Conservation (phyloP, 2,797 vertebrate species). For the Allenopithecus nigroviridis region DNA sequence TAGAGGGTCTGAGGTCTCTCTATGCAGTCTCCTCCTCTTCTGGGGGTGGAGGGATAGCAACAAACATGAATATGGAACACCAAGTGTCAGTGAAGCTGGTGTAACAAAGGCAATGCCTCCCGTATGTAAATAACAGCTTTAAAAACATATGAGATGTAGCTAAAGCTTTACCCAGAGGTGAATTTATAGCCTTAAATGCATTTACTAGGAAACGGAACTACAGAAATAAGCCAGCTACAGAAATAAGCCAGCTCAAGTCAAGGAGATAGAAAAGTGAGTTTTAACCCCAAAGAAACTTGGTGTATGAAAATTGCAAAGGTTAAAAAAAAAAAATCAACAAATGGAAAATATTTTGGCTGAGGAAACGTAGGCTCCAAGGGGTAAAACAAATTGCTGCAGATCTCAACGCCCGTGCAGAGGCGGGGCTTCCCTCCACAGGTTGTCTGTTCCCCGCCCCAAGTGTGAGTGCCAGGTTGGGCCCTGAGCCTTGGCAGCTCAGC, state of each 20-base stretch:
- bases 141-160: background rate
- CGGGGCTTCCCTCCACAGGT: fast-evolving
- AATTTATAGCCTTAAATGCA: constrained; percentile 39
- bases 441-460: background rate
- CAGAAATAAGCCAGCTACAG: background rate
- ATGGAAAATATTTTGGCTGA: background rate
- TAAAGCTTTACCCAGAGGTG: constrained; percentile 62
- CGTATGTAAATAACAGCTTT: background rate
- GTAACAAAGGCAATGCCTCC: background rate
- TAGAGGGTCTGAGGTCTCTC: background rate
- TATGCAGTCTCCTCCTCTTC: background rate
- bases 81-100: background rate
- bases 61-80: background rate
- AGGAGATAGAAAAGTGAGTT: background rate
- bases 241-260: background rate
- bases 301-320: background rate
- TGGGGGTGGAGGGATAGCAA: background rate
- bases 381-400: background rate
- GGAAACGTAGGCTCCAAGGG: background rate
- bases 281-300: background rate
- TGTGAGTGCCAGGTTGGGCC: background rate
- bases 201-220: background rate
- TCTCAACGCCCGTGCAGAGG: fast-evolving
- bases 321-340: background rate
- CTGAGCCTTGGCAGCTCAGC: too few relatives aligned